phyloP scores from a whole-genome alignment of 2,888 invertebrate species.

The Clepsis dumicolana region DNA sequence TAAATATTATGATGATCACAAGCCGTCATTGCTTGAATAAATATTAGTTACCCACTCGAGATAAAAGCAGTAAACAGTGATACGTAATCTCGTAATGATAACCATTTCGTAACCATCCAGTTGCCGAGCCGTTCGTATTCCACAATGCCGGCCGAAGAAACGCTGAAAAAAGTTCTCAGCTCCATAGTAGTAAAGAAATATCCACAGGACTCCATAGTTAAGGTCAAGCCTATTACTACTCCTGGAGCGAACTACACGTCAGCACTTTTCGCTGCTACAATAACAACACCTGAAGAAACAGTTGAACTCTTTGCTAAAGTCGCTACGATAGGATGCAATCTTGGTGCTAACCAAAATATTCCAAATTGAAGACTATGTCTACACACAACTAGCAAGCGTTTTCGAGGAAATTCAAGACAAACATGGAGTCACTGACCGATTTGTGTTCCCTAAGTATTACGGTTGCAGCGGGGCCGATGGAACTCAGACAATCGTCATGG shows the following conservation, averaged over 20 bases:
- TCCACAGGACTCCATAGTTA: background rate
- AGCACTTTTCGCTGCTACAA: background rate
- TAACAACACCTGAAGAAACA: background rate
- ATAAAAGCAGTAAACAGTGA: background rate
- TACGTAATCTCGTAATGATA: background rate
- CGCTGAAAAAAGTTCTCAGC: background rate
- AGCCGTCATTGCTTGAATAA: background rate
- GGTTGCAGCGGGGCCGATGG: background rate
- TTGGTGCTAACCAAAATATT: background rate
- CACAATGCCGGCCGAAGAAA: conserved; percentile 9
- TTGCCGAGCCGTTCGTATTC: background rate
- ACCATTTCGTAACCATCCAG: background rate
- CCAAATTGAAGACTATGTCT: conserved; percentile 1
- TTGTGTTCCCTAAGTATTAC: conserved; percentile 16
- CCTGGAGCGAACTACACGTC: conserved; percentile 4
- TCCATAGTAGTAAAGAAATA: background rate
- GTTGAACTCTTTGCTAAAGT: conserved; percentile 15
- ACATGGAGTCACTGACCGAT: conserved; percentile 2
- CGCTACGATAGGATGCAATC: background rate
- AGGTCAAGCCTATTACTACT: background rate
- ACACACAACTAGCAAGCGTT: background rate
- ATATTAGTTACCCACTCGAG: background rate
- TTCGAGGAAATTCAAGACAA: conserved; percentile 9
- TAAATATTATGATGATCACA: background rate
- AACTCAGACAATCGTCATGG: conserved; percentile 12